phyloP scores from a whole-genome alignment of 2,113 vertebrate genomes.

The Coryphaenoides rupestris region DNA sequence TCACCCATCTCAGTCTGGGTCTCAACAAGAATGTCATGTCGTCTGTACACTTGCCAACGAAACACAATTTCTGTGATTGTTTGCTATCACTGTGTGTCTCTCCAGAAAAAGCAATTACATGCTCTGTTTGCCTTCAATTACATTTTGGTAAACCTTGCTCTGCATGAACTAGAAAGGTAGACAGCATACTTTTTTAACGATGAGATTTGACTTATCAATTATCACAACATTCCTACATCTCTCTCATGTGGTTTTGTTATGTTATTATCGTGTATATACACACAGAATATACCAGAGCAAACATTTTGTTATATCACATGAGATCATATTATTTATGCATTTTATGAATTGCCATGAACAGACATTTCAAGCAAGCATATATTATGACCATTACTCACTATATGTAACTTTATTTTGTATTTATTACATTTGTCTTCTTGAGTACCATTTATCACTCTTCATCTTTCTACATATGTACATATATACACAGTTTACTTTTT shows the following conservation, averaged over 20 bases:
- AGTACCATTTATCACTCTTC: no score
- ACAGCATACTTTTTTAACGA: constrained; percentile 25
- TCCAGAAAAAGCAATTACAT: constrained; percentile 16
- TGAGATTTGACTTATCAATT: constrained; percentile 37
- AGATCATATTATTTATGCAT: no score
- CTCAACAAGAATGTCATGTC: constrained; percentile 3
- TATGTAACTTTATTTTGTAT: no score
- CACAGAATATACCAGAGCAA: neutral
- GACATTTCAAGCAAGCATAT: no score
- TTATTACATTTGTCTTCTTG: no score
- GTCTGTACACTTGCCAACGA: constrained; percentile 38
- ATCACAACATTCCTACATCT: constrained; percentile 24
- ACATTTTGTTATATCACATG: no score
- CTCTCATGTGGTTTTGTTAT: neutral
- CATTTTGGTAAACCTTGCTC: constrained; percentile 31
- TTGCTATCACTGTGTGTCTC: constrained; percentile 8
- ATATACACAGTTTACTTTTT: no score
- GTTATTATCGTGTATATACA: neutral
- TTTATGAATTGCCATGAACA: no score
- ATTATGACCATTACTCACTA: no score
- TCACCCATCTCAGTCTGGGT: no score
- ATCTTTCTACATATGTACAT: no score
- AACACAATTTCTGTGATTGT: constrained; percentile 38
- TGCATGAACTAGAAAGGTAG: constrained; percentile 43
- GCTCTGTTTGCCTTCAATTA: constrained; percentile 30